These are phyloP conservation scores for Himantopus leucocephalus DNA, from an alignment of 2,113 vertebrate genomes.

Conservation along the genomic window DNA sequence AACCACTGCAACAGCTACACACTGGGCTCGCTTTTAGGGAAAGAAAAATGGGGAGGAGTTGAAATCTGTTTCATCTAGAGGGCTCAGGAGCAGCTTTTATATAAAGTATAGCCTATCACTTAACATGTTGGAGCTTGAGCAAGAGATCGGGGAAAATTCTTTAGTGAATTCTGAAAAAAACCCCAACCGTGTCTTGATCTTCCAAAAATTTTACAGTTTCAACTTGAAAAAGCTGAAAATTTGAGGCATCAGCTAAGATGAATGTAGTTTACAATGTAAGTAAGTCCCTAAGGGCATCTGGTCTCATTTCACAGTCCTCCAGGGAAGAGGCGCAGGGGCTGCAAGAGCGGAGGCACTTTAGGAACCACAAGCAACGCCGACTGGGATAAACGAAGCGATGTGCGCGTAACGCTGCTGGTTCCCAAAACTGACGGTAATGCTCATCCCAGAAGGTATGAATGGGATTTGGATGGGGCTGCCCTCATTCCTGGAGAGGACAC, in stretches of 20 bases:
- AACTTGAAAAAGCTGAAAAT: not conserved
- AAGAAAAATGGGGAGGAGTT: not conserved
- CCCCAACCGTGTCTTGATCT: not conserved
- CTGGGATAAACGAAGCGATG: fast-evolving
- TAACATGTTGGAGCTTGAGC: not conserved
- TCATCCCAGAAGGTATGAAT: not conserved
- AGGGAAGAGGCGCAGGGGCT: not conserved
- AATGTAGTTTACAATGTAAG: not conserved
- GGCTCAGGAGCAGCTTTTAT: not conserved
- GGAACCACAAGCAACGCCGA: fast-evolving
- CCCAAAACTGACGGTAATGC: not conserved
- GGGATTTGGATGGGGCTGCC: not conserved
- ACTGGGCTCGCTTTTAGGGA: not conserved
- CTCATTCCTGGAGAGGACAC: not conserved
- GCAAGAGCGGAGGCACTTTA: not conserved
- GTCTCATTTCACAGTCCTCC: not conserved
- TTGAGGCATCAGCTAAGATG: not conserved
- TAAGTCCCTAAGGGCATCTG: not conserved
- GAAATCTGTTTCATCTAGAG: not conserved
- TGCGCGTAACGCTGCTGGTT: not conserved
- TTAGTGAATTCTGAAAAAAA: not conserved
- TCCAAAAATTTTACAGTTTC: not conserved
- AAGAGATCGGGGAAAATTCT: not conserved
- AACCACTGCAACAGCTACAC: not conserved
- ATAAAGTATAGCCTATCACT: not conserved